Evolutionary conservation across 2,113 vertebrate species (phyloP).

Genomic region (Noctilio leporinus): DNA sequence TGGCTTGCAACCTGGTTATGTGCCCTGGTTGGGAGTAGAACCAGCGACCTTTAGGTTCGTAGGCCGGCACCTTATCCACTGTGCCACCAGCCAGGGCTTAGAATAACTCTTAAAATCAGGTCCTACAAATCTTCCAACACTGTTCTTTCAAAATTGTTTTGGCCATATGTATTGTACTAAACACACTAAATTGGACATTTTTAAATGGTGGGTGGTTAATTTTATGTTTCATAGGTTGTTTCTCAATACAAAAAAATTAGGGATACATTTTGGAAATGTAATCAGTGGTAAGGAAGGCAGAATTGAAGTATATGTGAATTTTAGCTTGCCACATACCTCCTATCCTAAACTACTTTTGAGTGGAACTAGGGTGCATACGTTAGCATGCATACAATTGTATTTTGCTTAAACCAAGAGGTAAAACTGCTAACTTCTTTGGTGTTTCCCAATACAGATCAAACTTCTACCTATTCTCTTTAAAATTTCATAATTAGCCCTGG

Average conservation of each 20-base stretch:
- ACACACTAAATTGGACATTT: too few species aligned
- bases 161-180: background rate
- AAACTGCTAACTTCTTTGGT: constrained; percentile 45
- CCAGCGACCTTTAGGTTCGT: too few species aligned
- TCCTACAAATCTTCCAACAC: background rate
- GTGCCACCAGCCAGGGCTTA: too few species aligned
- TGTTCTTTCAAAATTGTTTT: background rate
- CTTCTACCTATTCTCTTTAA: constrained; percentile 33
- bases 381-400: background rate
- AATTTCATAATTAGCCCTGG: too few species aligned
- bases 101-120: background rate
- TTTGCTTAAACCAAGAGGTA: background rate
- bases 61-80: too few species aligned
- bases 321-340: background rate
- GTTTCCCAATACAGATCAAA: constrained; percentile 35
- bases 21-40: too few species aligned
- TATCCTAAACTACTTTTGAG: background rate
- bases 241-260: background rate
- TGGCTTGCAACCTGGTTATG: too few species aligned
- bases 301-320: background rate
- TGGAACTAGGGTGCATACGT: background rate
- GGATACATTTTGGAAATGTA: background rate
- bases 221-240: background rate
- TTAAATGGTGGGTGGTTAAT: background rate
- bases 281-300: background rate